Evolutionary conservation across 2,113 vertebrate species (phyloP).

Genomic region (Eulemur macaco): DNA sequence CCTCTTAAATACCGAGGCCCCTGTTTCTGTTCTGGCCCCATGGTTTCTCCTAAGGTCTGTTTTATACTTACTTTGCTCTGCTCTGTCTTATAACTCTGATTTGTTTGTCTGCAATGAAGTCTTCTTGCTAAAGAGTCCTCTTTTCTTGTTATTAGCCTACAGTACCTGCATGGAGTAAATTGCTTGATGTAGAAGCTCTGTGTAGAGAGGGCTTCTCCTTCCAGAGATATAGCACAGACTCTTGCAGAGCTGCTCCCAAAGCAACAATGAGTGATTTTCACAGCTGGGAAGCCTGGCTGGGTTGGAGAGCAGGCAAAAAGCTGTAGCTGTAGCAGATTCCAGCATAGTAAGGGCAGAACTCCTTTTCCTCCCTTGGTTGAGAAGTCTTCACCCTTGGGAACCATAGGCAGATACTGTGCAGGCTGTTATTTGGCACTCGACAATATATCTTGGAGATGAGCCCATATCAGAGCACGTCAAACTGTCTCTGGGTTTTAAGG

Average conservation of each 20-base stretch:
- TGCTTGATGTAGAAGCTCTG: not conserved
- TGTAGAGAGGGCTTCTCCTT: not conserved
- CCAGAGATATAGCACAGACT: not conserved
- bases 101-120: not conserved
- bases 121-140: not conserved
- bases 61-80: not conserved
- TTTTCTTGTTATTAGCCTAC: not conserved
- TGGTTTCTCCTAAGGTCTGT: not conserved
- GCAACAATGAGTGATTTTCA: not conserved
- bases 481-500: not conserved
- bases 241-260: not conserved
- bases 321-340: accelerated
- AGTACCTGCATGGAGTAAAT: not conserved
- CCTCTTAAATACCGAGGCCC: not conserved
- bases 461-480: not conserved
- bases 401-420: not conserved
- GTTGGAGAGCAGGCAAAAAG: not conserved
- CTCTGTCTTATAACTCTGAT: not conserved
- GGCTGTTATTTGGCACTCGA: not conserved
- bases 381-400: not conserved
- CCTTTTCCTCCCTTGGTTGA: not conserved
- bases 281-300: too few species aligned
- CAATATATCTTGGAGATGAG: not conserved
- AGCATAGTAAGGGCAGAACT: not conserved
- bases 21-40: not conserved